Base-by-base conservation (phyloP, 2,888 invertebrate species). In the Scaeva pyrastri region DNA sequence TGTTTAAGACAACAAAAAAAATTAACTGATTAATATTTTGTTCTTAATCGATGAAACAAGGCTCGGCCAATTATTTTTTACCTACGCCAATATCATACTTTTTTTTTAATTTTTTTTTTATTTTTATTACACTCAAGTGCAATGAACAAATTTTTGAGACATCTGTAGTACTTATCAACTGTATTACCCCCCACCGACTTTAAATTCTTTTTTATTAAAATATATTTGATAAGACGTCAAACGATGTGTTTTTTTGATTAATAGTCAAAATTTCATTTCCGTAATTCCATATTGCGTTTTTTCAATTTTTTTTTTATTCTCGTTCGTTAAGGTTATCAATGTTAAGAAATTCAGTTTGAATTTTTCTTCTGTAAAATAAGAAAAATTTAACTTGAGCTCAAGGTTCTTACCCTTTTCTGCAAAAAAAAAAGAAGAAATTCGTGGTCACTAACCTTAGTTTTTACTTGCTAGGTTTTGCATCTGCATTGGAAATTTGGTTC, bases 211-310 rank as follows among this genome's bases (percentile, higher is more conserved):
- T n/a, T 48, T 21, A 68, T 39, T 39, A 21, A 11, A 68, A 36
- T 68, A 39, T 68, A 68, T 52, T 8, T 68, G 68, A 68, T 68
- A 68, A 68, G 68, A 68, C 36, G 21, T 19, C 64, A 64, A 48
- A 64, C 26, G n/a, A 52, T 39, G 50, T 50, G 1, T 50, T 62
- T 26, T 43, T 68, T 36, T 50, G 21, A 39, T 68, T 36, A 39
- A 68, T 23, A 21, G 68, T 68, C 68, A 68, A 68, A 68, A 52
- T 52, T 52, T 50, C n/a, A 52, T 68, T 68, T 68, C 68, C 68
- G 68, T 50, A 50, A 52, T 52, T 2, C 19, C 50, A 68, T 21
- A 5, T 16, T 19, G 11, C 16, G 16, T 31, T 19, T 31, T n/a
- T 64, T 52, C 3, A 2, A 23, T 21, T 16, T 66, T 48, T n/a